phyloP scores from a whole-genome alignment of 2,888 invertebrate genomes.

The Osedax frankpressi region DNA sequence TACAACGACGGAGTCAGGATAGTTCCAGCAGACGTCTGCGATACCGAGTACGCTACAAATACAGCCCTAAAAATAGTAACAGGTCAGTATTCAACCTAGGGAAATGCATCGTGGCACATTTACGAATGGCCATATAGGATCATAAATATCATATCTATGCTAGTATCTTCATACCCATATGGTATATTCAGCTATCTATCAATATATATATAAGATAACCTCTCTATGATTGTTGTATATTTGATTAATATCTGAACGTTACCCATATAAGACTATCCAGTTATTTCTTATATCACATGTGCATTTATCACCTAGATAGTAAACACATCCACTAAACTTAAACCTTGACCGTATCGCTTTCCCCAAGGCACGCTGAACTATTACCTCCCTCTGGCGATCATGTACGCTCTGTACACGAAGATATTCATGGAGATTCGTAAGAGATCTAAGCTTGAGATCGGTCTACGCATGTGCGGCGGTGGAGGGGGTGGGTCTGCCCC shows the following conservation, averaged over 20 bases:
- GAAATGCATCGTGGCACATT: background rate
- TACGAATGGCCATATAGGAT: no score
- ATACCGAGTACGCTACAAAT: constrained; percentile 50
- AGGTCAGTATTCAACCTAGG: background rate
- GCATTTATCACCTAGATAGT: no score
- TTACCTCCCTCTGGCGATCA: constrained; percentile 49
- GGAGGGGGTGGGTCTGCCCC: background rate
- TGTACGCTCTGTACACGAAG: constrained; percentile 48
- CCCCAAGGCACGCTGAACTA: constrained; percentile 48
- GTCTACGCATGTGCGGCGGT: constrained; percentile 33
- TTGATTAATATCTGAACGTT: no score
- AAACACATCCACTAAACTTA: background rate
- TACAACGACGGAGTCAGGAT: constrained; percentile 36
- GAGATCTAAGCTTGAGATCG: constrained; percentile 44
- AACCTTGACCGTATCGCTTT: background rate
- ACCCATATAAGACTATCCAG: no score
- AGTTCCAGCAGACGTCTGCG: constrained; percentile 44
- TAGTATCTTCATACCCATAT: no score
- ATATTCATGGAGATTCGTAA: constrained; percentile 49
- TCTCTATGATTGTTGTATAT: no score
- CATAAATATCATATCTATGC: no score
- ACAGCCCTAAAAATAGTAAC: constrained; percentile 45
- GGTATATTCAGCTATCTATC: no score
- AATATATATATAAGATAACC: no score
- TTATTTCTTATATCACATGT: no score